These are phyloP conservation scores for Eleutherodactylus coqui DNA, from an alignment of 2,797 vertebrate genomes.

Conservation along the genomic window DNA sequence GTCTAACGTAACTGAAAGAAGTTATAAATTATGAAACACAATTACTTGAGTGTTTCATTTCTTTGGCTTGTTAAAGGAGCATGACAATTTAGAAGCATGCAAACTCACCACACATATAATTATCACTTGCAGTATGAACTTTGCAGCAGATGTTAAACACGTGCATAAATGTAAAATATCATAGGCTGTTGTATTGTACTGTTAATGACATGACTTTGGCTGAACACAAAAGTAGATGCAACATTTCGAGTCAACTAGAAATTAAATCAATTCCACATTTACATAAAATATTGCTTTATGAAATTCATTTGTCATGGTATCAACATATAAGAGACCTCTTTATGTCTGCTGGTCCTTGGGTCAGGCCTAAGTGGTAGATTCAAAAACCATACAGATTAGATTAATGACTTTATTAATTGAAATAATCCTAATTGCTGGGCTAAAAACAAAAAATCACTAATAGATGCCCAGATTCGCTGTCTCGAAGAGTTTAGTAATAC, in stretches of 20 bases:
- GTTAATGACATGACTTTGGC: slow-evolving; percentile 22
- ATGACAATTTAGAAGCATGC: slow-evolving; percentile 27
- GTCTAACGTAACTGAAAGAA: neutral
- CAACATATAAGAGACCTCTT: neutral
- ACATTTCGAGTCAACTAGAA: slow-evolving; percentile 8
- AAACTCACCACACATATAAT: slow-evolving; percentile 47
- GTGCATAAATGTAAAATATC: slow-evolving; percentile 31
- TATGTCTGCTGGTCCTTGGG: neutral
- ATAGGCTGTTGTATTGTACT: slow-evolving; percentile 31
- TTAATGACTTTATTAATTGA: no score
- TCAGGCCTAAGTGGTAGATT: neutral
- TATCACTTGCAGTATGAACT: slow-evolving; percentile 48
- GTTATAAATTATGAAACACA: slow-evolving; percentile 42
- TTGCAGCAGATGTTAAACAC: slow-evolving; percentile 48
- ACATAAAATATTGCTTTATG: slow-evolving; percentile 28
- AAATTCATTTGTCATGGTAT: neutral
- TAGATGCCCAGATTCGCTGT: no score
- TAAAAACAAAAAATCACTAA: no score
- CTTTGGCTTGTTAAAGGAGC: slow-evolving; percentile 43
- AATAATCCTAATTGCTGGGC: no score
- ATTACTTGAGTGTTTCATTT: slow-evolving; percentile 50
- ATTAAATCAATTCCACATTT: slow-evolving; percentile 38
- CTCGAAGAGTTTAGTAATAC: no score
- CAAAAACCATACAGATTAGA: neutral
- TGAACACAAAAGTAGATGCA: slow-evolving; percentile 17